These are phyloP conservation scores for Periphyllus acericola DNA, from an alignment of 2,888 invertebrate species.

Conservation along the genomic window DNA sequence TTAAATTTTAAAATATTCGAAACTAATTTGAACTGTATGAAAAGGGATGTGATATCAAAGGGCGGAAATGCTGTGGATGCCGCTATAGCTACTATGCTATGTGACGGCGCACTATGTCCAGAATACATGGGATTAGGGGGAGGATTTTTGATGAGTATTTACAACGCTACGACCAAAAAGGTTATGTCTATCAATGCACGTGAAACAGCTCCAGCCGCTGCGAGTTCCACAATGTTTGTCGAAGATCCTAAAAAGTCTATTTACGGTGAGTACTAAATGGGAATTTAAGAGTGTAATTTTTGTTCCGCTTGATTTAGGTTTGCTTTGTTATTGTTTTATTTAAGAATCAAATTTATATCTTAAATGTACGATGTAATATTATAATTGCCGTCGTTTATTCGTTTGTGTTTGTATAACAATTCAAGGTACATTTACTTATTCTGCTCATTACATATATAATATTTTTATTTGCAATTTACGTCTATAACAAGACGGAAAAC, in stretches of 20 bases:
- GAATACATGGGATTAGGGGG: conserved; percentile 73
- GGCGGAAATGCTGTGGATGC: conserved; percentile 68
- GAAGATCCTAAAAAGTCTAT: conserved; percentile 68
- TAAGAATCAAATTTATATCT: too few relatives aligned
- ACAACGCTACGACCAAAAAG: conserved; percentile 72
- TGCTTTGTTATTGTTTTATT: too few relatives aligned
- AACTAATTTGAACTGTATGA: background rate
- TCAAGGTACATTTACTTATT: background rate
- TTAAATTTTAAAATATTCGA: too few relatives aligned
- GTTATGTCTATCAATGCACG: conserved; percentile 78
- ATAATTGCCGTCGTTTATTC: too few relatives aligned
- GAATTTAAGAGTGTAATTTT: background rate
- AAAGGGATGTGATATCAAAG: conserved; percentile 66
- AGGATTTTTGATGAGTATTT: conserved; percentile 83
- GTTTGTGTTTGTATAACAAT: too few relatives aligned
- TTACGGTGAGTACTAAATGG: conserved; percentile 68
- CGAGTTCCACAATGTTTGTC: conserved; percentile 73
- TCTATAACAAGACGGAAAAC: too few relatives aligned
- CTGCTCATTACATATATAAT: background rate
- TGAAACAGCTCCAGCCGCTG: conserved; percentile 77
- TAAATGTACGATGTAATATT: too few relatives aligned
- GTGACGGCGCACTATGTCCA: conserved; percentile 67
- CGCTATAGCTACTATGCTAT: conserved; percentile 67
- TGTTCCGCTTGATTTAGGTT: too few relatives aligned
- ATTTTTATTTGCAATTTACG: too few relatives aligned